Conservation (phyloP, 1,140 invertebrate genomes). For the Penaeus indicus region DNA sequence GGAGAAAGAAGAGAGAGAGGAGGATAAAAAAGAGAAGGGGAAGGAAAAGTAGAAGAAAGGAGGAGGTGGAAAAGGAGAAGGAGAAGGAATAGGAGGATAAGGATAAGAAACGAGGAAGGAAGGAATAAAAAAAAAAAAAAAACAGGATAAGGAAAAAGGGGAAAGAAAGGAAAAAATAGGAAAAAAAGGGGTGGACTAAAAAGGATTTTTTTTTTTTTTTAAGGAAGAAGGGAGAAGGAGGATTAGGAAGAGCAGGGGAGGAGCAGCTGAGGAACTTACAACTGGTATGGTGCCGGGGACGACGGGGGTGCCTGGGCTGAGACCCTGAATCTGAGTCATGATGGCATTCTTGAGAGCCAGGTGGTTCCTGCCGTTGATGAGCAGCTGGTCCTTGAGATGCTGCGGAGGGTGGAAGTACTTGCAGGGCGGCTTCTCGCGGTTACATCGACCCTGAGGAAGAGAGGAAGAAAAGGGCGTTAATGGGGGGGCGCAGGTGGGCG, state of each 20-base stretch:
- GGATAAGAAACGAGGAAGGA: no score
- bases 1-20: no score
- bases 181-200: no score
- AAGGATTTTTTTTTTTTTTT: no score
- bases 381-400: slow-evolving; percentile 98
- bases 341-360: slow-evolving; percentile 96
- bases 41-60: no score
- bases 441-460: slow-evolving; percentile 94
- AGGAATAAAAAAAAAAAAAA: no score
- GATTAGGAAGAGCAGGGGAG: neutral
- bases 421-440: slow-evolving; percentile 99
- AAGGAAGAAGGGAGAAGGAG: neutral
- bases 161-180: no score
- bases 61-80: no score
- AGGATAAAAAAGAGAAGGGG: no score
- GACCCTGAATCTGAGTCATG: slow-evolving; percentile 88
- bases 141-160: no score
- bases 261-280: slow-evolving; percentile 50
- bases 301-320: slow-evolving; percentile 58
- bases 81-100: no score
- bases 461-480: slow-evolving; percentile 66
- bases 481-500: neutral
- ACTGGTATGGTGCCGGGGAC: slow-evolving; percentile 64
- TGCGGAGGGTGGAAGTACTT: slow-evolving; percentile 99
- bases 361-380: slow-evolving; percentile 99